Evolutionary conservation across 2,888 invertebrate genomes (phyloP), one percentile per base, ranked within the genome.

Genomic region (Anoplius nigerrimus): DNA sequence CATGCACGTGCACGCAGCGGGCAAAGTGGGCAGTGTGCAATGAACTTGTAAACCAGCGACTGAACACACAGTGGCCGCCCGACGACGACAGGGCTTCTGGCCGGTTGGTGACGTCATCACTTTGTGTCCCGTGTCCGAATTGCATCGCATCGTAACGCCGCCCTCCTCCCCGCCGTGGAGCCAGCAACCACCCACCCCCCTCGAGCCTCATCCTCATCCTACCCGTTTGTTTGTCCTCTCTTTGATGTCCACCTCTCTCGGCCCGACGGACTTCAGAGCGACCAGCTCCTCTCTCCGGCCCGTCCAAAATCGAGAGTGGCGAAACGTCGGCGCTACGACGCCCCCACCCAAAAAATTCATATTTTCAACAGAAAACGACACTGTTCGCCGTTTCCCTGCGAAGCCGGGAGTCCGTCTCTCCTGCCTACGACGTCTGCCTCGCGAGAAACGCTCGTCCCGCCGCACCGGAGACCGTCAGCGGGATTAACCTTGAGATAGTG

Each of bases 91-190:
- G 76, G 75, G 82, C 76, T 80, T 83, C 81, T 75, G 78, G 80
- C 73, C 78, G 80, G 72, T 78, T 83, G 79, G 82, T 84, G 83
- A 84, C 82, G 85, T 83, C 84, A 86, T 84, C 81, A 82, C 86
- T 86, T 86, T 86, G 86, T 86, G 84, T 82, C 80, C 79, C 82
- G 78, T 86, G 86, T 86, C 85, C 85, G 84, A 87, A 86, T 87
- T 86, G 85, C 85, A 84, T 82, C 82, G 83, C 82, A 81, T 84
- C 83, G 79, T 76, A 79, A 74, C 79, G 80, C 78, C 80, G 82
- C 79, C 80, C 80, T 81, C 53, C 73, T 64, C 53, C 48, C 68
- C 58, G 58, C n/a, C n/a, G n/a, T n/a, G 55, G 54, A 67, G 52
- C 62, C 55, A 58, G 53, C 56, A 66, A 48, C 65, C 66, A 65